Evolutionary conservation across 2,113 vertebrate species (phyloP).

Genomic region (Platysternon megacephalum): DNA sequence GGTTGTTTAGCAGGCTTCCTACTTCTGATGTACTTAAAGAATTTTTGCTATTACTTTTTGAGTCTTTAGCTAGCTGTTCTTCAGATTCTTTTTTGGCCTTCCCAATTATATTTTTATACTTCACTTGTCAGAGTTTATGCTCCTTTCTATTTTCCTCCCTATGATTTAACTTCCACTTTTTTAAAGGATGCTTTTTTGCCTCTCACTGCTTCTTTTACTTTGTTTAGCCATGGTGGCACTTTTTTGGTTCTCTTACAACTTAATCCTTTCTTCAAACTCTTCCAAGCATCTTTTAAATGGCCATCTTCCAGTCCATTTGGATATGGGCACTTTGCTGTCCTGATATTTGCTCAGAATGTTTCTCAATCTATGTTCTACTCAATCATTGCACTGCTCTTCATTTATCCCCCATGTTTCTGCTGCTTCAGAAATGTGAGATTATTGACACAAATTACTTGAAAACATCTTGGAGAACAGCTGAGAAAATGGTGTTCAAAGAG

Average conservation of each 20-base stretch:
- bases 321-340: not conserved
- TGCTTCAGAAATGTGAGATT: not conserved
- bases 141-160: too few relatives aligned
- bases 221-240: too few relatives aligned
- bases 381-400: not conserved
- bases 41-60: too few relatives aligned
- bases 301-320: not conserved
- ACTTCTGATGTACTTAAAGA: too few relatives aligned
- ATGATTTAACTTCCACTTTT: too few relatives aligned
- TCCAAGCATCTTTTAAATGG: not conserved
- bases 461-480: not conserved
- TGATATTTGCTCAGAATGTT: not conserved
- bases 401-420: not conserved
- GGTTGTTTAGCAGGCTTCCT: too few relatives aligned
- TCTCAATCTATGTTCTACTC: not conserved
- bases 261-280: not conserved
- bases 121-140: too few relatives aligned
- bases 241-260: not conserved
- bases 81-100: too few relatives aligned
- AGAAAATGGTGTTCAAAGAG: not conserved
- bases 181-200: too few relatives aligned
- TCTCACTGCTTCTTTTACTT: too few relatives aligned
- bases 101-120: too few relatives aligned
- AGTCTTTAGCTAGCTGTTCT: too few relatives aligned
- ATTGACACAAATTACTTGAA: not conserved